Evolutionary conservation across 1,140 invertebrate species (phyloP).

Genomic region (Caenorhabditis remanei): DNA sequence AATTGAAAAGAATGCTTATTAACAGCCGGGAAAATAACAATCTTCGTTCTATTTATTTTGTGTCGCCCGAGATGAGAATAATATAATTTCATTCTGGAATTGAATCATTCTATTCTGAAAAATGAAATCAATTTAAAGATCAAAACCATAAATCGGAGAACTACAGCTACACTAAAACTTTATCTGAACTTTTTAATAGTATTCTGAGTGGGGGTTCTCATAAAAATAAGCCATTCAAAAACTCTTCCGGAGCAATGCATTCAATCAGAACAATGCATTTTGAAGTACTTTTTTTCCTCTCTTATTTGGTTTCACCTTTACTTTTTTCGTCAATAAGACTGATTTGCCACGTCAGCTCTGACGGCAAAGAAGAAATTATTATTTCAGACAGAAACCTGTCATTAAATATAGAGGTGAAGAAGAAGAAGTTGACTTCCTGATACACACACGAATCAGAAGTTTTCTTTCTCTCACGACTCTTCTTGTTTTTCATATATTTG

Average conservation of each 20-base stretch:
- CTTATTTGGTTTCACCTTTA: background rate
- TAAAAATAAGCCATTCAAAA: conserved; percentile 16
- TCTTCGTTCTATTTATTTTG: background rate
- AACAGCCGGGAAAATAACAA: background rate
- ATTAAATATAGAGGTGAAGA: background rate
- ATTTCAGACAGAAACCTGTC: background rate
- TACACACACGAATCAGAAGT: background rate
- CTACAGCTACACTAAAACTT: no score
- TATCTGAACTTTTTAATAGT: conserved; percentile 3
- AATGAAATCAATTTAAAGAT: background rate
- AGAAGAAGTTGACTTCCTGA: background rate
- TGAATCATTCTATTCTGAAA: background rate
- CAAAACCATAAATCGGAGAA: background rate
- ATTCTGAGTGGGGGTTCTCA: background rate
- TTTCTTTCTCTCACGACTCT: background rate
- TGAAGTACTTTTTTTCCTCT: background rate
- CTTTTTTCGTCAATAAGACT: background rate
- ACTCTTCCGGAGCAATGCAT: conserved; percentile 7
- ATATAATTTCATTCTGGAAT: background rate
- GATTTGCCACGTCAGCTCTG: background rate
- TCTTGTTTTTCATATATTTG: no score
- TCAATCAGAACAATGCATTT: conserved; percentile 46
- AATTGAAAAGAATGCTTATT: background rate
- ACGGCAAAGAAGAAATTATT: background rate
- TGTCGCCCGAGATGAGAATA: no score